A percentile compares a stretch with the other conserved stretches of the same genome.
These are phyloP conservation scores for Peromyscus attwateri DNA, from an alignment of 2,797 vertebrate genomes.

Conservation along the genomic window DNA sequence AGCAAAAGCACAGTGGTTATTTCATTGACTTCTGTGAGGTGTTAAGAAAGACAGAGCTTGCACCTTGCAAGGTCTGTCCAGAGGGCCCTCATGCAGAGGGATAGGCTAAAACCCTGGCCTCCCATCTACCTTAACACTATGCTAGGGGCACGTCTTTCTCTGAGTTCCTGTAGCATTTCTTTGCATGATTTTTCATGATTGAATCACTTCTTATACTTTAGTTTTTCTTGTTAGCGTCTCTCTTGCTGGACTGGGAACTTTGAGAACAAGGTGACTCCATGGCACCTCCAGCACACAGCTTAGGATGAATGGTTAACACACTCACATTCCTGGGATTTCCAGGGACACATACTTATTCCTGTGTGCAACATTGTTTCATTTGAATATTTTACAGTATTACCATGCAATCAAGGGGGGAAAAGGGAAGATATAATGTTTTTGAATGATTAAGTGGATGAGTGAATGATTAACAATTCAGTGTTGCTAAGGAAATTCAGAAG, in stretches of 20 bases:
- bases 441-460: slow-evolving; percentile 74
- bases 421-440: slow-evolving; percentile 53
- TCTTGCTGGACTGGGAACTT: not conserved
- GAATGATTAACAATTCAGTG: slow-evolving; percentile 77
- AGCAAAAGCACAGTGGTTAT: not conserved
- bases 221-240: slow-evolving; percentile 37
- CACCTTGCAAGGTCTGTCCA: not conserved
- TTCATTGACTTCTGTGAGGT: not conserved
- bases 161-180: slow-evolving; percentile 4
- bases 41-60: not conserved
- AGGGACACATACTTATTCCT: not conserved
- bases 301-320: slow-evolving; percentile 44
- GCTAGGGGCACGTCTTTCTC: slow-evolving; percentile 4
- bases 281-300: not conserved
- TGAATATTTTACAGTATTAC: slow-evolving; percentile 71
- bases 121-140: not conserved
- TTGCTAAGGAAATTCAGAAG: slow-evolving; percentile 70
- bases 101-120: not conserved
- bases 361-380: slow-evolving; percentile 54
- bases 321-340: slow-evolving; percentile 25
- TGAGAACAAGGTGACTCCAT: not conserved
- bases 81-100: not conserved
- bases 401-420: slow-evolving; percentile 49
- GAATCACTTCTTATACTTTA: slow-evolving; percentile 11
- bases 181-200: not conserved